phyloP scores from a whole-genome alignment of 1,140 invertebrate genomes.

The Temnothorax curvispinosus region DNA sequence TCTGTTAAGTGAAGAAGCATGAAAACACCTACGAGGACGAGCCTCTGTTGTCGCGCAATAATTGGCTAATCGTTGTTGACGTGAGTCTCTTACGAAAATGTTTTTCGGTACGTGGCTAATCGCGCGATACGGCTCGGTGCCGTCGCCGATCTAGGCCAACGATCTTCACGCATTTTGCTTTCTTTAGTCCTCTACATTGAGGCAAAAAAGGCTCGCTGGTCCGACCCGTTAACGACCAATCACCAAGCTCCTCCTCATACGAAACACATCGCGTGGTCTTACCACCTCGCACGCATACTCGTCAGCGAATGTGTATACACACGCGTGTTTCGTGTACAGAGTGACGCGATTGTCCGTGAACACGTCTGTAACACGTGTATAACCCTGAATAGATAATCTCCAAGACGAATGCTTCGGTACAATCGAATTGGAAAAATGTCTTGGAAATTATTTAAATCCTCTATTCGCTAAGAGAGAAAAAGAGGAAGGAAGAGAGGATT shows the following conservation, averaged over 20 bases:
- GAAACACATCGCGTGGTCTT: constrained; percentile 71
- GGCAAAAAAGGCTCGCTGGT: constrained; percentile 71
- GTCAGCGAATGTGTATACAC: not conserved
- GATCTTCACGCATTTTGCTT: constrained; percentile 37
- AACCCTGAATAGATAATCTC: not conserved
- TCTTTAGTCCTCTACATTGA: constrained; percentile 13
- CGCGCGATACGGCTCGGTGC: not conserved
- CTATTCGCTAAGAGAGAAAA: not conserved
- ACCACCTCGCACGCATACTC: not conserved
- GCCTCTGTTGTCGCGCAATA: not conserved
- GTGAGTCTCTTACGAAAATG: not conserved
- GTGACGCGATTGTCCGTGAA: not conserved
- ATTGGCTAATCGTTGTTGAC: not conserved
- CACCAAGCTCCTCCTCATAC: not conserved
- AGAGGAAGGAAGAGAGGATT: not conserved
- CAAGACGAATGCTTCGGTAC: not conserved
- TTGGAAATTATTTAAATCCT: not conserved
- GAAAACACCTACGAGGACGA: not conserved
- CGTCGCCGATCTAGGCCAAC: constrained; percentile 50
- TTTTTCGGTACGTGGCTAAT: constrained; percentile 18
- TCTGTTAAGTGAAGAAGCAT: not conserved
- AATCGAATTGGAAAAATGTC: not conserved
- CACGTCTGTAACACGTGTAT: not conserved
- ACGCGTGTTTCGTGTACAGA: not conserved
- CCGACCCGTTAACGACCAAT: constrained; percentile 70